Evolutionary conservation across 2,797 vertebrate species (phyloP), one percentile per base, ranked within the genome.

Genomic region (Calcarius lapponicus): DNA sequence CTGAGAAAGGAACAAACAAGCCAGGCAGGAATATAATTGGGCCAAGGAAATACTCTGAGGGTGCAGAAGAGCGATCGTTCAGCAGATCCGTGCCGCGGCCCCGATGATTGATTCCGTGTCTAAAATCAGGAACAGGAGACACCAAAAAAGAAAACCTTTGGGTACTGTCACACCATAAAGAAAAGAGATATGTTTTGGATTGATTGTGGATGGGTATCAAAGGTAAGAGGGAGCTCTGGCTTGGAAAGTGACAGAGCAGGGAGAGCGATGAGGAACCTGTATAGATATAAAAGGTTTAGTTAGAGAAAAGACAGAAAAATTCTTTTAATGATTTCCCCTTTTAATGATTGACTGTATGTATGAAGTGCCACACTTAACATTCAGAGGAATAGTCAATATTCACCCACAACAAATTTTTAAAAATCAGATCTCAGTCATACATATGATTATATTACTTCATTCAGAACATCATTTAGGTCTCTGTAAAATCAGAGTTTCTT

Each of bases 41-140:
- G 65, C 92, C 80, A 90, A 95, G 71, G 71, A 96, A 96, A 96
- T 62, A 90, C 86, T 95, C 8, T 0, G 91, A 80, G 71, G 73
- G 79, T 90, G 71, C 50, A 91, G 87, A 92, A 90, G 91, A 94
- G 34, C 18, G 12, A 95, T 96, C 53, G 2, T 57, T 56, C 47
- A 9, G 80, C 67, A 86, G 92, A 74, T 66, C 11, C 1, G 10
- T 8, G 19, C 0, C 6, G 42, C n/a, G 3, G 56, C 51, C 19
- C 22, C 1, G 5, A 17, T 95, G 95, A 91, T 62, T 65, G 62
- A 93, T 93, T 32, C 38, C 0, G 0, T 65, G 69, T 57, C 80
- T 75, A 13, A 79, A 70, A 71, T 47, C 65, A 93, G 51, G 42
- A 93, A 58, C 6, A 70, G 64, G 40, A 93, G 61, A 85, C 4